A percentile compares a stretch with the other conserved stretches of the same genome.
Conservation (phyloP, 1,140 invertebrate genomes). For the Telenomus remus region DNA sequence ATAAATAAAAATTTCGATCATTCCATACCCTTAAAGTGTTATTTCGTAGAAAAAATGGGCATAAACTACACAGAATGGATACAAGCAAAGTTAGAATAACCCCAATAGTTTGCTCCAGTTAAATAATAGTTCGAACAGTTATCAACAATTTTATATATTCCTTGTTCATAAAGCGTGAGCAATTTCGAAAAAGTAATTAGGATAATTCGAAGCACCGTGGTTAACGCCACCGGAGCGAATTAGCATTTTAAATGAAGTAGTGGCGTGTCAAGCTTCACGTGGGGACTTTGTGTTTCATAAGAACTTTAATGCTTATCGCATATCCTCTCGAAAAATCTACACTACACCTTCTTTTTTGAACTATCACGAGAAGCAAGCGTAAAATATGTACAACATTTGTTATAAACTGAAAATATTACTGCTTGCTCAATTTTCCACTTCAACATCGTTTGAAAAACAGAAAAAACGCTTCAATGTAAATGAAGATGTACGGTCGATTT, state of each 20-base stretch:
- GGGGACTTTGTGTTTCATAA: conserved; percentile 72
- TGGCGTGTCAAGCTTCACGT: conserved; percentile 69
- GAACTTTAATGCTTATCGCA: conserved; percentile 73
- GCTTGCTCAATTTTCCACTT: conserved; percentile 16
- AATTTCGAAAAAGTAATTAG: conserved; percentile 69
- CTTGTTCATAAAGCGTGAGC: conserved; percentile 48
- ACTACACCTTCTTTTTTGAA: conserved; percentile 61
- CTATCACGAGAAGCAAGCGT: conserved; percentile 58
- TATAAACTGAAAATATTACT: conserved; percentile 44
- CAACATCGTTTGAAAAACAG: not conserved
- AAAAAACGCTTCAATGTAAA: not conserved
- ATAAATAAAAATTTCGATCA: too few species aligned
- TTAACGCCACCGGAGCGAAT: conserved; percentile 72
- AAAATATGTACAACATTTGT: conserved; percentile 51
- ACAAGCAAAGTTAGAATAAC: too few species aligned
- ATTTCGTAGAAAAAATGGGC: too few species aligned
- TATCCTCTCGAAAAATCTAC: conserved; percentile 66
- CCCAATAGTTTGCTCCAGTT: conserved; percentile 4
- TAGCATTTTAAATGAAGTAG: conserved; percentile 77
- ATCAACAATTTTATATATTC: conserved; percentile 21
- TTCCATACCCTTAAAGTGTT: too few species aligned
- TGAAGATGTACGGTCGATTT: too few species aligned
- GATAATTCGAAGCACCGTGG: conserved; percentile 73
- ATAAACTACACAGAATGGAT: too few species aligned
- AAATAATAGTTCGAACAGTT: conserved; percentile 25